phyloP scores from a whole-genome alignment of 2,888 invertebrate genomes.

The Meandrusa payeni region DNA sequence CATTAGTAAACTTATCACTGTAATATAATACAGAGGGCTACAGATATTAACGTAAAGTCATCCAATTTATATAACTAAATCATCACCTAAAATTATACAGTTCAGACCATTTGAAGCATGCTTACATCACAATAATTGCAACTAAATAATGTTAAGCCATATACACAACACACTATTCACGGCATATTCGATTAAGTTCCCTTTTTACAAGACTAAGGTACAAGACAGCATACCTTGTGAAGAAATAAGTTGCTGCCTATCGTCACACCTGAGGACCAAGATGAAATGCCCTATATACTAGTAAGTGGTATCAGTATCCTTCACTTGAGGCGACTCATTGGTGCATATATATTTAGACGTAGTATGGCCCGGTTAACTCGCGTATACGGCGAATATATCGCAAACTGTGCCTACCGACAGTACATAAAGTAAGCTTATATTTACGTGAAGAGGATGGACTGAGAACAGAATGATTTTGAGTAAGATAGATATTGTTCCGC shows the following conservation, averaged over 20 bases:
- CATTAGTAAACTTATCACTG: slow-evolving; percentile 45
- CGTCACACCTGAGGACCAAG: too few species aligned
- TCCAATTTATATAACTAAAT: slow-evolving; percentile 47
- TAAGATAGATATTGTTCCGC: slow-evolving; percentile 48
- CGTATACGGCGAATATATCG: slow-evolving; percentile 35
- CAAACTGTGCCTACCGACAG: slow-evolving; percentile 38
- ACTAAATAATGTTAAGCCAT: slow-evolving; percentile 62
- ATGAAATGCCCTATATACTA: too few species aligned
- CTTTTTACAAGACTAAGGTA: too few species aligned
- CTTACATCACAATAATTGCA: slow-evolving; percentile 66
- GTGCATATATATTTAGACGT: too few species aligned
- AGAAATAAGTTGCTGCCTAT: too few species aligned
- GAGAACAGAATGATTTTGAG: slow-evolving; percentile 67
- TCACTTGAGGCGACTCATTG: too few species aligned
- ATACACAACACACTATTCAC: slow-evolving; percentile 41
- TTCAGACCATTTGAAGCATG: slow-evolving; percentile 52
- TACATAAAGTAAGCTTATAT: slow-evolving; percentile 55
- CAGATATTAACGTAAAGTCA: slow-evolving; percentile 47
- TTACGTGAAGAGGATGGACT: slow-evolving; percentile 66
- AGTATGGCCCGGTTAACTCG: neutral
- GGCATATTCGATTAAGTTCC: slow-evolving; percentile 27
- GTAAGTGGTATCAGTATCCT: too few species aligned
- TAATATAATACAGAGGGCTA: slow-evolving; percentile 45
- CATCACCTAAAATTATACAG: slow-evolving; percentile 52
- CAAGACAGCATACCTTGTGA: too few species aligned